Conservation (phyloP, 2,113 vertebrate genomes). For the Pelecanus crispus region DNA sequence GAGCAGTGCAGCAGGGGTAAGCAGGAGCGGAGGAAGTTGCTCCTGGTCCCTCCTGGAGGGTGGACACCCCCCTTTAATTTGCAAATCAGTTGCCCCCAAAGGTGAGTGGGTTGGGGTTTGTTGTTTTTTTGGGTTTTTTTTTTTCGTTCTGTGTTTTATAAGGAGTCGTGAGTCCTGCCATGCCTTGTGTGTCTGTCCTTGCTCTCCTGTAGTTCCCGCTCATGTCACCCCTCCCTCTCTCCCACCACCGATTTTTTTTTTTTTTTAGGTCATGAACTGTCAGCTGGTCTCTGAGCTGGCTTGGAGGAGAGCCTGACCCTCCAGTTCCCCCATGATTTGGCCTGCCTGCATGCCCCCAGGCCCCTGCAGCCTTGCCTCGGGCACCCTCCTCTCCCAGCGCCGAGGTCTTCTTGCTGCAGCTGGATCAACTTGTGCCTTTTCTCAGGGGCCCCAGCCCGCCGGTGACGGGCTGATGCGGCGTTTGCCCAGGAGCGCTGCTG, state of each 20-base stretch:
- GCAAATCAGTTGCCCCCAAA: not conserved
- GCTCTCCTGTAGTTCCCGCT: not conserved
- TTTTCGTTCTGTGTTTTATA: not conserved
- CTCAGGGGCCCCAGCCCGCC: not conserved
- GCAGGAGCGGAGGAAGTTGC: not conserved
- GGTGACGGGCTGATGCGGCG: fast-evolving
- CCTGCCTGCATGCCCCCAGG: not conserved
- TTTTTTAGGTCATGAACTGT: not conserved
- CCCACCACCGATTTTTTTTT: not conserved
- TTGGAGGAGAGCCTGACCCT: not conserved
- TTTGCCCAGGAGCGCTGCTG: fast-evolving
- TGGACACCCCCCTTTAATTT: not conserved
- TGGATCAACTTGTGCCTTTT: conserved; percentile 28
- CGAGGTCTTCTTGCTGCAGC: not conserved
- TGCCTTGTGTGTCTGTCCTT: not conserved
- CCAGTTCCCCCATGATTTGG: not conserved
- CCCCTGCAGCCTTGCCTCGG: not conserved
- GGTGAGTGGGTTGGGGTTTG: conserved; percentile 11
- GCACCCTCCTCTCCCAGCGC: not conserved
- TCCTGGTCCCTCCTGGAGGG: not conserved
- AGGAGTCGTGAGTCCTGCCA: not conserved
- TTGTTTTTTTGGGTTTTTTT: too few relatives aligned
- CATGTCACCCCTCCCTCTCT: not conserved
- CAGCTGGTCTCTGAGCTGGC: not conserved
- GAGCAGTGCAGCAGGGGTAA: not conserved